These are phyloP conservation scores for Polyommatus icarus DNA, from an alignment of 2,888 invertebrate genomes.

Conservation along the genomic window DNA sequence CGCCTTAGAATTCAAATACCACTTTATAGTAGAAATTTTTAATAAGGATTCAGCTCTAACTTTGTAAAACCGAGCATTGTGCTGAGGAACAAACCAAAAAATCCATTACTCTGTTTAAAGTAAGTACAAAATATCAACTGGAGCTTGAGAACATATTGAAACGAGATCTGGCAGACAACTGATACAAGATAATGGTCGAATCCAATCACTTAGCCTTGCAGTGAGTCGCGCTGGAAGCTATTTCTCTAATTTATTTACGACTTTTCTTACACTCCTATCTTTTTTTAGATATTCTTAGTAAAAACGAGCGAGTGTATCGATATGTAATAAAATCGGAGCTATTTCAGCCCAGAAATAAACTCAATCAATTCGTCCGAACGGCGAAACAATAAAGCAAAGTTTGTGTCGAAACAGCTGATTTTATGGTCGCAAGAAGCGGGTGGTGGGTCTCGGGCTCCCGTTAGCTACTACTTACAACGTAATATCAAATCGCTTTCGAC, in stretches of 20 bases:
- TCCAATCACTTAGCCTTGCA: constrained; percentile 67
- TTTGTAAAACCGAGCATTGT: not conserved
- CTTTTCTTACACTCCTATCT: constrained; percentile 28
- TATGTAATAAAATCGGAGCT: not conserved
- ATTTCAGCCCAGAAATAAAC: not conserved
- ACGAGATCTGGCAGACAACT: constrained; percentile 53
- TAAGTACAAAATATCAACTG: constrained; percentile 45
- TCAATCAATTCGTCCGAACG: constrained; percentile 3
- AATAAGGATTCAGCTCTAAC: not conserved
- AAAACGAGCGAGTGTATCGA: not conserved
- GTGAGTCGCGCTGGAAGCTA: constrained; percentile 53
- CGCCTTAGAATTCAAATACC: no score
- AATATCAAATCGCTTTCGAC: constrained; percentile 81
- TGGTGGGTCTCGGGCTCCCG: constrained; percentile 69
- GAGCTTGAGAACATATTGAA: constrained; percentile 21
- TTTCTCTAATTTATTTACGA: constrained; percentile 43
- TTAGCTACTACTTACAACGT: constrained; percentile 80
- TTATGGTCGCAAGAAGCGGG: constrained; percentile 42
- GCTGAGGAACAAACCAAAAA: constrained; percentile 11
- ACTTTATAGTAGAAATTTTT: no score
- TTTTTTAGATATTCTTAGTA: not conserved
- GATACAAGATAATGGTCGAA: constrained; percentile 62
- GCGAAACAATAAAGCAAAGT: constrained; percentile 24
- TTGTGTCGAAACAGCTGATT: constrained; percentile 36
- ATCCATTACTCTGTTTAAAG: constrained; percentile 47